A percentile compares a stretch with the other conserved stretches of the same genome.
These are phyloP conservation scores for Alexandromys fortis DNA, from an alignment of 2,113 vertebrate species.

Conservation along the genomic window DNA sequence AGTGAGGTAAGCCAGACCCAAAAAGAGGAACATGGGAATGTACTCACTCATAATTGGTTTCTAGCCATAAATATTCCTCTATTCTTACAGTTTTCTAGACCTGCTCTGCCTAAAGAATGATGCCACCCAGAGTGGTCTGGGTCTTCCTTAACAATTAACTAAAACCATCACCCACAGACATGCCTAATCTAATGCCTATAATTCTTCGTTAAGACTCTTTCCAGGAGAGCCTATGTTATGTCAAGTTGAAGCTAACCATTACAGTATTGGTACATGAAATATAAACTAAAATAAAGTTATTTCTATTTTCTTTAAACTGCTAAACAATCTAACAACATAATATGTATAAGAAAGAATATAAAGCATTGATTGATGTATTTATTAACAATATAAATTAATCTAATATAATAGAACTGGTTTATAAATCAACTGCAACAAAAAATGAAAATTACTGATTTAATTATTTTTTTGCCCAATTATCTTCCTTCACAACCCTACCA, in stretches of 20 bases:
- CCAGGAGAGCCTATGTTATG: background rate
- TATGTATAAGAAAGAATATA: background rate
- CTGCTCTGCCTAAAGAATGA: background rate
- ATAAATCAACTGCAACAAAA: background rate
- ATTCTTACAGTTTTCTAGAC: background rate
- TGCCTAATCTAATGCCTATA: background rate
- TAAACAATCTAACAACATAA: background rate
- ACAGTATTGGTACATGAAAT: background rate
- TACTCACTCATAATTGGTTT: no score
- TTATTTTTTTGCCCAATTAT: background rate
- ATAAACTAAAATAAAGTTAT: background rate
- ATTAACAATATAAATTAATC: background rate
- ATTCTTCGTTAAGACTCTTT: background rate
- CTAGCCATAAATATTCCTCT: background rate
- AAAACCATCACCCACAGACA: background rate
- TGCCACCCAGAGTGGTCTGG: background rate
- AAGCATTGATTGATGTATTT: background rate
- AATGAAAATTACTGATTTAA: background rate
- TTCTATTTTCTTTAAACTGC: conserved; percentile 9
- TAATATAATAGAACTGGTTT: background rate
- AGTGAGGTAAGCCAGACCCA: no score
- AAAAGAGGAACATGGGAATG: no score
- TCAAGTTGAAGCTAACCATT: no score
- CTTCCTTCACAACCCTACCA: fast-evolving
- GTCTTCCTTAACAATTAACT: background rate